A percentile compares a stretch with the other conserved stretches of the same genome.
Evolutionary conservation across 2,113 vertebrate genomes (phyloP).

Genomic region (Ictalurus furcatus): DNA sequence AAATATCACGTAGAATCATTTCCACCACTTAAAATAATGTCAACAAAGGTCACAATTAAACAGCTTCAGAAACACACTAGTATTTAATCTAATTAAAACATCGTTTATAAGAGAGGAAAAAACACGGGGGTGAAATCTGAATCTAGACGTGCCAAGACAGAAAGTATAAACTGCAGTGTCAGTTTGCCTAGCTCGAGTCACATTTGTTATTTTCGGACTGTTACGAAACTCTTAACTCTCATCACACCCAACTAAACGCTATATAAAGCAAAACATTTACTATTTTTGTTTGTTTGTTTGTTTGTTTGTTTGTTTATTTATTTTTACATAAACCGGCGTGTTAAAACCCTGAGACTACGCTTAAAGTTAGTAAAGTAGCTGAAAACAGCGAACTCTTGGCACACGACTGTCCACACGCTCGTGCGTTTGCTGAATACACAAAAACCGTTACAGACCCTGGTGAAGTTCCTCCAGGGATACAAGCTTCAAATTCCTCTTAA

Average conservation of each 20-base stretch:
- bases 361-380: constrained; percentile 38
- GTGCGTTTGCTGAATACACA: not conserved
- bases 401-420: constrained; percentile 44
- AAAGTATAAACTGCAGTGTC: not conserved
- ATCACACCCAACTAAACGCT: not conserved
- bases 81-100: not conserved
- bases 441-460: not conserved
- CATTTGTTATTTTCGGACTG: not conserved
- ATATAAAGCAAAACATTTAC: not conserved
- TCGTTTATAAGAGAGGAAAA: not conserved
- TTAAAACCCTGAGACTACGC: not conserved
- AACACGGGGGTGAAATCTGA: not conserved
- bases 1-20: not conserved
- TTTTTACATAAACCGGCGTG: no score
- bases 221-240: not conserved
- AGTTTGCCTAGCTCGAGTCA: not conserved
- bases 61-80: not conserved
- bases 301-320: no score
- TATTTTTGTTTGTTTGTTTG: no score
- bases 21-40: not conserved
- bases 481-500: not conserved
- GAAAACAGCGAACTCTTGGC: constrained; percentile 64
- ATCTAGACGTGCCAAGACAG: no score
- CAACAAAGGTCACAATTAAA: not conserved
- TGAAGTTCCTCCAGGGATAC: not conserved